A percentile compares a stretch with the other conserved stretches of the same genome.
Conservation (phyloP, 1,140 invertebrate species). For the Probaryconus sp. region DNA sequence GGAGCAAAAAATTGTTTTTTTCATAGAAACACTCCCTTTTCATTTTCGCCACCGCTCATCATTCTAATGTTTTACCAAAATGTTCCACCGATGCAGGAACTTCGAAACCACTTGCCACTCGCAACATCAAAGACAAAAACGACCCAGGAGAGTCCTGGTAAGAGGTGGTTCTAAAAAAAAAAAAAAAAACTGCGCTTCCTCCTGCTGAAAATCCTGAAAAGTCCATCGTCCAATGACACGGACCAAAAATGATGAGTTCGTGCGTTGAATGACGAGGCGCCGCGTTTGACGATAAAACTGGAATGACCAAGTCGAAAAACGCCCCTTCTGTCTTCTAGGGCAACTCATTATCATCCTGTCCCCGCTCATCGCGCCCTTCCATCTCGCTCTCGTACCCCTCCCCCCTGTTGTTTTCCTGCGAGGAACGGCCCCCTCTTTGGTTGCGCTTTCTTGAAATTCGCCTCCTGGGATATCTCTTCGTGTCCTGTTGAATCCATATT, state of each 20-base stretch:
- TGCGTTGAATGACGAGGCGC: background rate
- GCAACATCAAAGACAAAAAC: too few relatives aligned
- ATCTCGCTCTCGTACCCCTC: constrained; percentile 11
- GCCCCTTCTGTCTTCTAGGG: constrained; percentile 6
- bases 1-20: too few relatives aligned
- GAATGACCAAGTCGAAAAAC: constrained; percentile 17
- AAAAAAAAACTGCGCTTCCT: too few relatives aligned
- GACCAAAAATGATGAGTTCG: background rate
- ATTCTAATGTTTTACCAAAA: too few relatives aligned
- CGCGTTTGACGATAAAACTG: constrained; percentile 7
- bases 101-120: too few relatives aligned
- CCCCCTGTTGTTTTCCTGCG: constrained; percentile 8
- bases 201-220: constrained; percentile 3
- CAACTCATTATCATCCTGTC: constrained; percentile 3
- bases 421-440: constrained; percentile 8
- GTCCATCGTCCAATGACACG: too few relatives aligned
- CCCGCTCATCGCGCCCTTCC: constrained; percentile 29
- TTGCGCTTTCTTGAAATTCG: constrained; percentile 64
- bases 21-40: too few relatives aligned
- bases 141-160: too few relatives aligned
- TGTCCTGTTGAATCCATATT: constrained; percentile 70
- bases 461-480: constrained; percentile 55
- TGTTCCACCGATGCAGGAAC: too few relatives aligned
- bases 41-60: too few relatives aligned
- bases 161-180: too few relatives aligned